Evolutionary conservation across 37 sponge, comb jelly and placozoan genomes (phyloP).

Genomic region (Oscarella lobularis): DNA sequence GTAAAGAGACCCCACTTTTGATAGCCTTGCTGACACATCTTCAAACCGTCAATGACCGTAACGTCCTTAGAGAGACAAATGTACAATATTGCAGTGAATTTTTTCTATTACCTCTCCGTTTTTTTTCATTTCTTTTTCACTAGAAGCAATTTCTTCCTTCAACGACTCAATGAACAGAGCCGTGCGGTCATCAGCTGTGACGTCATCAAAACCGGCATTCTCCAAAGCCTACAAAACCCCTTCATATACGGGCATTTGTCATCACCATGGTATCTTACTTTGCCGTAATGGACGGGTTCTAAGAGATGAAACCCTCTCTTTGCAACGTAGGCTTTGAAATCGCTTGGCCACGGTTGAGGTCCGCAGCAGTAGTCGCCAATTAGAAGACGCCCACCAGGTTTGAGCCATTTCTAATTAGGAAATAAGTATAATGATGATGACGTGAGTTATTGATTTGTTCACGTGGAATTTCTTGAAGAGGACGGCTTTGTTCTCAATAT

Average conservation of each 20-base stretch:
- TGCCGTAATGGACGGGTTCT: not conserved
- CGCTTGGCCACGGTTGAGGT: not conserved
- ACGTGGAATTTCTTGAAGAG: slow-evolving; percentile 14
- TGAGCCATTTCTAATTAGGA: slow-evolving; percentile 28
- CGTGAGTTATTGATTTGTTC: no score
- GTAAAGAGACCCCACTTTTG: slow-evolving; percentile 12
- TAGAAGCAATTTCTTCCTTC: no score
- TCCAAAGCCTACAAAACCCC: not conserved
- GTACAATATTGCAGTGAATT: no score
- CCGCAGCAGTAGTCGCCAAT: slow-evolving; percentile 40
- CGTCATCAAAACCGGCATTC: not conserved
- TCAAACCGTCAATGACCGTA: not conserved
- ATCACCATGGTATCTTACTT: not conserved
- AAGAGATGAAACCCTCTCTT: not conserved
- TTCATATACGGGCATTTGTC: no score
- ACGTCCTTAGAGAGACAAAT: slow-evolving; percentile 3
- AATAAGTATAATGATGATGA: not conserved
- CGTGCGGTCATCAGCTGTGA: not conserved
- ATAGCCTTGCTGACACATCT: not conserved
- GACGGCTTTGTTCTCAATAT: slow-evolving; percentile 13
- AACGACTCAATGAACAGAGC: not conserved
- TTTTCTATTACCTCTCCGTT: no score
- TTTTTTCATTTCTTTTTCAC: no score
- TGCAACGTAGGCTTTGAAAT: not conserved
- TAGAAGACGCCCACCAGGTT: slow-evolving; percentile 29